Conservation (phyloP, 2,888 invertebrate species). For the Antheraea yamamai region DNA sequence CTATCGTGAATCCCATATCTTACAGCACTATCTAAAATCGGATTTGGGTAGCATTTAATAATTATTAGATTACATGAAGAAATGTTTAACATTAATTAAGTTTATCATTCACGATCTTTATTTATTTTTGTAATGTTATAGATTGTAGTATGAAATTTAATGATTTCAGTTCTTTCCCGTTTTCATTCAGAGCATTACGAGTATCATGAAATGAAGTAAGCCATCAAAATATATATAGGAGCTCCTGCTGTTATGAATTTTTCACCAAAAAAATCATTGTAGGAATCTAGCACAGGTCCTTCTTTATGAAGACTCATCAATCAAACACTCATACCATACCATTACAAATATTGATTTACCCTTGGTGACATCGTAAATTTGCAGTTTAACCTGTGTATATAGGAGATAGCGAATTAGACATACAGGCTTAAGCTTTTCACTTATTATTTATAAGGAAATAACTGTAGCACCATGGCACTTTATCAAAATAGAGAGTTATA, state of each 20-base stretch:
- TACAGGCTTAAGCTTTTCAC: no score
- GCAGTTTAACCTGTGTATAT: no score
- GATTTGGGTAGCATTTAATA: slow-evolving; percentile 3
- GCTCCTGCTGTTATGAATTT: no score
- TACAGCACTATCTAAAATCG: background rate
- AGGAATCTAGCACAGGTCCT: background rate
- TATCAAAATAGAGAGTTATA: no score
- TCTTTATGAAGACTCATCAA: no score
- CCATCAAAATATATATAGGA: background rate
- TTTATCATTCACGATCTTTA: background rate
- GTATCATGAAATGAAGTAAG: background rate
- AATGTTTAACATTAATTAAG: background rate
- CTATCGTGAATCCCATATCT: background rate
- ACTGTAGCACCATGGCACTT: no score
- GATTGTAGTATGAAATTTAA: background rate
- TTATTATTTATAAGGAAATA: no score
- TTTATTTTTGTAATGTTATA: background rate
- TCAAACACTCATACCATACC: no score
- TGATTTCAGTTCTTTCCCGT: background rate
- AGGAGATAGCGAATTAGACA: no score
- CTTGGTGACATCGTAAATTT: no score
- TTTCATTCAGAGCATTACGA: background rate
- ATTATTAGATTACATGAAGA: slow-evolving; percentile 10
- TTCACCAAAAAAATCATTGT: no score
- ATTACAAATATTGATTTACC: no score